phyloP scores from a whole-genome alignment of 2,888 invertebrate species.

The Serrognathus titanus region DNA sequence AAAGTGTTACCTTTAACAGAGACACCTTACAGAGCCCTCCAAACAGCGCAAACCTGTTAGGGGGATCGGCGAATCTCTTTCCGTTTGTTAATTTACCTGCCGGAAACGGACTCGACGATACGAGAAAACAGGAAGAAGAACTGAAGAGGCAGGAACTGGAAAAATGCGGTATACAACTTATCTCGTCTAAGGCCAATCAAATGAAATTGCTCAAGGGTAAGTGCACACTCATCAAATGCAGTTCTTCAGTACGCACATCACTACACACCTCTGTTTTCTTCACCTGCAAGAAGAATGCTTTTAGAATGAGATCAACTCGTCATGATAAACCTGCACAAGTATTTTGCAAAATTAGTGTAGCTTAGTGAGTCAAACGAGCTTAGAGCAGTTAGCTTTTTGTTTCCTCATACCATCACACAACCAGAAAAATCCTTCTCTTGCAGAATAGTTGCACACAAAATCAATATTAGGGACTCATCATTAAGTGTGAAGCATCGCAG shows the following conservation, averaged over 20 bases:
- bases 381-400: too few relatives aligned
- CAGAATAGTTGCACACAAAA: too few relatives aligned
- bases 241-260: too few relatives aligned
- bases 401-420: too few relatives aligned
- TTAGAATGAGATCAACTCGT: not conserved
- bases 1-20: constrained; percentile 85
- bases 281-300: too few relatives aligned
- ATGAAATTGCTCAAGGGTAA: constrained; percentile 57
- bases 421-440: too few relatives aligned
- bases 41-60: constrained; percentile 38
- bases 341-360: too few relatives aligned
- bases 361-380: too few relatives aligned
- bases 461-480: too few relatives aligned
- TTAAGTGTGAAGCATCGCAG: too few relatives aligned
- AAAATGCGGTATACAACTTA: constrained; percentile 56
- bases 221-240: constrained; percentile 2
- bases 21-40: constrained; percentile 82
- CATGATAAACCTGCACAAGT: too few relatives aligned
- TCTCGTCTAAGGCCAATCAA: constrained; percentile 57
- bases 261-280: not conserved
- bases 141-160: constrained; percentile 56
- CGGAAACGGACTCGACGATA: constrained; percentile 40
- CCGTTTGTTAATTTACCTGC: constrained; percentile 43
- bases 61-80: constrained; percentile 34
- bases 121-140: constrained; percentile 50